These are phyloP conservation scores for Stenurella melanura DNA, from an alignment of 2,888 invertebrate species.

Conservation along the genomic window DNA sequence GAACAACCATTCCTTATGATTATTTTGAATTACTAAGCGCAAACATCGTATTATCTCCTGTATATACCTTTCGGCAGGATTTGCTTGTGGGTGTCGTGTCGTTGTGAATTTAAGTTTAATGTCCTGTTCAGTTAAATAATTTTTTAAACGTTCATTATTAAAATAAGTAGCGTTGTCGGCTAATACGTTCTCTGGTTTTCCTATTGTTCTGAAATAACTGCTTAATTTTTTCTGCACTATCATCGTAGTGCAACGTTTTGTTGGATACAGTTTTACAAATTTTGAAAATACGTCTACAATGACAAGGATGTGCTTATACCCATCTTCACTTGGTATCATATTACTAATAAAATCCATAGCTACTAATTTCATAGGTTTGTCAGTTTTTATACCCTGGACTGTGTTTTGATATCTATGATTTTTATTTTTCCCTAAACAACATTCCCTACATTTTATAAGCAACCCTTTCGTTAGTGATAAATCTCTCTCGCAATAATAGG, in stretches of 20 bases:
- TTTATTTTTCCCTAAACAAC: no score
- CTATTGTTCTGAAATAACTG: not conserved
- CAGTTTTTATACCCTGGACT: no score
- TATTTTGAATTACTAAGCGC: not conserved
- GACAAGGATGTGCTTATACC: no score
- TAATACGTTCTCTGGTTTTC: not conserved
- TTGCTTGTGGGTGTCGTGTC: not conserved
- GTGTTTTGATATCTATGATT: no score
- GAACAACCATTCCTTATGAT: not conserved
- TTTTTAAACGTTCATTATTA: not conserved
- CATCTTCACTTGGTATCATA: no score
- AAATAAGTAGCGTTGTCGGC: slow-evolving; percentile 6
- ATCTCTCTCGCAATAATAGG: no score
- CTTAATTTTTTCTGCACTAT: not conserved
- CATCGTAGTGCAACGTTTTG: not conserved
- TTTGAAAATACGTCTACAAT: no score
- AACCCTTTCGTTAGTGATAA: no score
- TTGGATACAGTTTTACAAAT: no score
- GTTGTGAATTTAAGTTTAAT: not conserved
- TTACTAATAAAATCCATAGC: no score
- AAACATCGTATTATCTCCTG: not conserved
- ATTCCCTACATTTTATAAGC: no score
- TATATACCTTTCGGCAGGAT: slow-evolving; percentile 10
- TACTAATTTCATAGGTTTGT: no score
- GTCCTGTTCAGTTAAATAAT: not conserved